phyloP scores from a whole-genome alignment of 2,113 vertebrate species.

The Aptenodytes forsteri region DNA sequence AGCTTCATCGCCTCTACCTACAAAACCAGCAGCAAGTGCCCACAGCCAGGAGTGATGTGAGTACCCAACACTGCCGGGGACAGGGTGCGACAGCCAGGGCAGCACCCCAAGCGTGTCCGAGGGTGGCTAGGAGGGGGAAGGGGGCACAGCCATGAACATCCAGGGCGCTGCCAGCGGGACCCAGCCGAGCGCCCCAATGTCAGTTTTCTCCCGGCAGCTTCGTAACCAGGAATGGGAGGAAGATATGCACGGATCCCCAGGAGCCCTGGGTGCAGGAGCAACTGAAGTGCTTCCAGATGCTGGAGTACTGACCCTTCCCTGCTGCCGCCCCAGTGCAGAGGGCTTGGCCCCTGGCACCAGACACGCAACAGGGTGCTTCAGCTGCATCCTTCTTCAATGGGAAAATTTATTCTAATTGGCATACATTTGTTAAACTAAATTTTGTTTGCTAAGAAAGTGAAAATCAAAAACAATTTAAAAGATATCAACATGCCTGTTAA shows the following conservation, averaged over 20 bases:
- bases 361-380: fast-evolving
- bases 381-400: neutral
- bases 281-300: fast-evolving
- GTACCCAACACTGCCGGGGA: fast-evolving
- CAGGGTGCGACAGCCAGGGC: neutral
- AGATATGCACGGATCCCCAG: fast-evolving
- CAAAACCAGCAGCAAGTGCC: fast-evolving
- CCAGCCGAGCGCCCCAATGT: fast-evolving
- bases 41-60: neutral
- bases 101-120: neutral
- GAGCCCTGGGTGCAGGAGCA: fast-evolving
- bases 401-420: neutral
- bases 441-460: neutral
- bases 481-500: neutral
- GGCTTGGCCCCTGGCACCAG: fast-evolving
- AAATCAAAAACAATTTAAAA: neutral
- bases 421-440: neutral
- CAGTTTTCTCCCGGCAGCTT: neutral
- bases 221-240: fast-evolving
- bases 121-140: neutral
- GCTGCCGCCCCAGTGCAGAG: neutral
- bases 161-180: neutral
- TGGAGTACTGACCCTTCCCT: fast-evolving
- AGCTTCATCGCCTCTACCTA: fast-evolving
- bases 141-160: neutral